Conservation (phyloP, 2,888 invertebrate species). For the Nephrocerus scutellatus region DNA sequence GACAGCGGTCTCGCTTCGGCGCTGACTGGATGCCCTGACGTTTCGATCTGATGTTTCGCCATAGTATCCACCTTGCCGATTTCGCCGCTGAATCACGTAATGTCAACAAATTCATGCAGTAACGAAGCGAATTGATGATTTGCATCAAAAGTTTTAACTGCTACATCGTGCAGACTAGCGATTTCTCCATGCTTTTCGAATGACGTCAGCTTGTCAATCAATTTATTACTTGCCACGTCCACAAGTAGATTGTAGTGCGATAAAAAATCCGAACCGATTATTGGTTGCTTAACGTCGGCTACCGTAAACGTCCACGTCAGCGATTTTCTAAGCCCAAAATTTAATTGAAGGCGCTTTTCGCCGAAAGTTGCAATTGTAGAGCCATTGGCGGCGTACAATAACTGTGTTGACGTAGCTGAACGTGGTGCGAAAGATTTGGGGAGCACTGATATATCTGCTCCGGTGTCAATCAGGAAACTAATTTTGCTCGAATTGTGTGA, state of each 20-base stretch:
- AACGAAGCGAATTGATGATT: too few species aligned
- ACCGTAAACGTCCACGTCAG: conserved; percentile 24
- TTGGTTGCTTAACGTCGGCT: conserved; percentile 24
- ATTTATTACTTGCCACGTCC: conserved; percentile 10
- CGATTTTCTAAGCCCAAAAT: conserved; percentile 21
- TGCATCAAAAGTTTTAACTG: too few species aligned
- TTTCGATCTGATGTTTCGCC: conserved; percentile 17
- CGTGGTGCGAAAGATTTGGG: too few species aligned
- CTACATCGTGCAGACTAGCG: too few species aligned
- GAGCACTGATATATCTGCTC: too few species aligned
- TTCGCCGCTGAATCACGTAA: too few species aligned
- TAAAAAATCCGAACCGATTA: conserved; percentile 25
- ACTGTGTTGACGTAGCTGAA: too few species aligned
- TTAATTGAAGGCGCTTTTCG: conserved; percentile 10
- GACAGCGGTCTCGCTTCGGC: not conserved
- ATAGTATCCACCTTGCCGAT: conserved; percentile 3
- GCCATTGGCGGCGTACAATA: conserved; percentile 21
- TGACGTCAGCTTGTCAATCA: too few species aligned
- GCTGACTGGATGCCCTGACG: conserved; percentile 4
- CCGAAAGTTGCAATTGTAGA: conserved; percentile 20
- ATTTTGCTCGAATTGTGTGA: too few species aligned
- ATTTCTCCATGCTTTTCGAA: conserved; percentile 3
- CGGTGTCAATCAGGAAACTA: too few species aligned
- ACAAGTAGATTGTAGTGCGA: conserved; percentile 13
- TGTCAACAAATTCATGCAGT: too few species aligned